phyloP scores from a whole-genome alignment of 2,113 vertebrate genomes.

The Nothoprocta pentlandii region DNA sequence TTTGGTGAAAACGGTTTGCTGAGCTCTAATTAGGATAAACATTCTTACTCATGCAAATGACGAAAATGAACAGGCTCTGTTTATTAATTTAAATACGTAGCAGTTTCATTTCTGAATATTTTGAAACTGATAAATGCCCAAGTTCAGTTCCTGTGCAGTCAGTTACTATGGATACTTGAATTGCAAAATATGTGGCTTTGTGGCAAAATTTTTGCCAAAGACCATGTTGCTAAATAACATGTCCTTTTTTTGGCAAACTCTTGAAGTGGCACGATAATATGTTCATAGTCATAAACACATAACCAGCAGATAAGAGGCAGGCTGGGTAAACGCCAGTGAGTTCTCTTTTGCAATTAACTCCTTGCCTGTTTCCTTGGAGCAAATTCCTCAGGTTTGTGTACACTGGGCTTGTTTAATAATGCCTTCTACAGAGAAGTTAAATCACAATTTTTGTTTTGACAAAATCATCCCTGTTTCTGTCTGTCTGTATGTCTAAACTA shows the following conservation, averaged over 20 bases:
- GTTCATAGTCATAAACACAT: neutral
- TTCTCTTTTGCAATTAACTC: neutral
- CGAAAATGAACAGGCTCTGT: neutral
- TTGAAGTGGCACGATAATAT: neutral
- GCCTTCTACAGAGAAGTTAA: neutral
- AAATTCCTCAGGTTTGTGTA: neutral
- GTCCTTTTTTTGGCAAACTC: neutral
- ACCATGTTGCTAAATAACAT: neutral
- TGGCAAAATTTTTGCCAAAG: slow-evolving; percentile 16
- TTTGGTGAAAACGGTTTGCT: slow-evolving; percentile 33
- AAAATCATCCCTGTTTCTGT: neutral
- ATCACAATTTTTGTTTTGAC: neutral
- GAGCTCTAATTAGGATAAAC: neutral
- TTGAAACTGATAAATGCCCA: slow-evolving; percentile 28
- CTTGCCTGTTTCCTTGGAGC: neutral
- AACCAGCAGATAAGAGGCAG: neutral
- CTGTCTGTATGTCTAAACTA: neutral
- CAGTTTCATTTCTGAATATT: slow-evolving; percentile 46
- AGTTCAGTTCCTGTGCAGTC: slow-evolving; percentile 4
- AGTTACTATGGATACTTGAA: slow-evolving; percentile 52
- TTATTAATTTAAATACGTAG: neutral
- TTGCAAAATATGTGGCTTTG: slow-evolving; percentile 17
- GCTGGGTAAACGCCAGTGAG: neutral
- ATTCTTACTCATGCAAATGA: slow-evolving; percentile 31
- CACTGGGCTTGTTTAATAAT: neutral